Evolutionary conservation across 92 coral and sea anemone species (phyloP).

Genomic region (Parazoanthus swiftii): DNA sequence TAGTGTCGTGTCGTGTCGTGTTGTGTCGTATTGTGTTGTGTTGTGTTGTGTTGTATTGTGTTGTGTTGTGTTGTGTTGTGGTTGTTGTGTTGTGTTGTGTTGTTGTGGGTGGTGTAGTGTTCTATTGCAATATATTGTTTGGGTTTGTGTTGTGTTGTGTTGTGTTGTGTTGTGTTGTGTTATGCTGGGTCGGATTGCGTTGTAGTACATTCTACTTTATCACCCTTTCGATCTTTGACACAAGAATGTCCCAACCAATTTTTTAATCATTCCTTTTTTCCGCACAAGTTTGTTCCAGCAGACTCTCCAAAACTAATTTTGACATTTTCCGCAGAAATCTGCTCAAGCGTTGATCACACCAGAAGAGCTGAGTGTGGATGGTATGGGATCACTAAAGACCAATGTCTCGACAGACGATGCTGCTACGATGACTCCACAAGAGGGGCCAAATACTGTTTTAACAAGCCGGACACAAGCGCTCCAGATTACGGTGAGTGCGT

Average conservation of each 20-base stretch:
- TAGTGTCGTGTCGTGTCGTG: neutral
- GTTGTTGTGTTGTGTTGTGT: neutral
- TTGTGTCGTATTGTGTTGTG: neutral
- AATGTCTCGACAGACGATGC: slow-evolving; percentile 10
- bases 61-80: too few relatives aligned
- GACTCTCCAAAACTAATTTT: neutral
- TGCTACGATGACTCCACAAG: slow-evolving; percentile 31
- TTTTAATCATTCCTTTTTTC: too few relatives aligned
- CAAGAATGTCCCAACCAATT: neutral
- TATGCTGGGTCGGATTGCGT: neutral
- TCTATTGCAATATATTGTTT: too few relatives aligned
- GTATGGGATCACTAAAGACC: slow-evolving; percentile 5
- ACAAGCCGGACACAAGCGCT: slow-evolving; percentile 26
- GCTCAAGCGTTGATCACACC: neutral
- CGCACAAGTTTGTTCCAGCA: neutral
- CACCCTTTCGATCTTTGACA: neutral
- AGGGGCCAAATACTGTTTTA: slow-evolving; percentile 30
- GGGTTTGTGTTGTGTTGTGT: neutral
- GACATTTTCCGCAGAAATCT: neutral
- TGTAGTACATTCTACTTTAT: neutral
- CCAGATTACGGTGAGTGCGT: slow-evolving; percentile 7
- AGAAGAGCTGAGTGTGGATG: slow-evolving; percentile 31
- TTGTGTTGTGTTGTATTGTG: too few relatives aligned
- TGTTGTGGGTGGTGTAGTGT: neutral
- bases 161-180: neutral